Base-by-base conservation (phyloP, 2,888 invertebrate species). In the Sthenelais limicola region DNA sequence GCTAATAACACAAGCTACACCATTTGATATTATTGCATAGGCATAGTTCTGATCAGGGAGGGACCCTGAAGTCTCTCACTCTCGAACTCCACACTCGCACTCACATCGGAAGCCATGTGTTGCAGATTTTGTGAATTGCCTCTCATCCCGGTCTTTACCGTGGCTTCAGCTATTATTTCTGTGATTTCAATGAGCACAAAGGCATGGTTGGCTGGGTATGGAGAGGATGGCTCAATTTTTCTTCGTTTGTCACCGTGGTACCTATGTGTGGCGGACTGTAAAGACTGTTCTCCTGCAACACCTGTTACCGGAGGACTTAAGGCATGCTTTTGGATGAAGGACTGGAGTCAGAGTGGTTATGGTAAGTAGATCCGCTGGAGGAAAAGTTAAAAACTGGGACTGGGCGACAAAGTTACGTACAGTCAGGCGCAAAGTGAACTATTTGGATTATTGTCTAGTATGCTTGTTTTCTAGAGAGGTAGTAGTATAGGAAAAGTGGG, bases 271-370 rank as follows among this genome's bases (percentile, higher is more conserved):
- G 21, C 62, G 3, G 62, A 62, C 26, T 62, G 62, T n/a, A 38
- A 35, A 5, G 62, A 62, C 38, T 62, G 62, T 21, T 24, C 38
- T 1, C 62, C 62, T 21, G 5, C 38, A 24, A 43, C 35, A 9
- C 62, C 62, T 4, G 62, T 21, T 2, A 21, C 15, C 4, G 43
- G 43, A 24, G 43, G 43, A 24, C 15, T 62, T 28, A 62, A 62
- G 26, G 43, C 62, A 15, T 62, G 62, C 62, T 62, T 62, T 28
- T 62, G 62, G 62, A 62, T 62, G 62, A 62, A 62, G 35, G 62
- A 62, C 62, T 62, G 62, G 62, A 62, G 62, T 26, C 62, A 62
- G 21, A 62, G 62, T 38, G 62, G 62, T 15, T 62, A 38, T 38
- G 62, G 62, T 62, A 38, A 7, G 62, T 62, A 7, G 5, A n/a